Percentiles rank a stretch among this genome's conserved stretches.
phyloP scores from a whole-genome alignment of 2,113 vertebrate species.

The Colius striatus region DNA sequence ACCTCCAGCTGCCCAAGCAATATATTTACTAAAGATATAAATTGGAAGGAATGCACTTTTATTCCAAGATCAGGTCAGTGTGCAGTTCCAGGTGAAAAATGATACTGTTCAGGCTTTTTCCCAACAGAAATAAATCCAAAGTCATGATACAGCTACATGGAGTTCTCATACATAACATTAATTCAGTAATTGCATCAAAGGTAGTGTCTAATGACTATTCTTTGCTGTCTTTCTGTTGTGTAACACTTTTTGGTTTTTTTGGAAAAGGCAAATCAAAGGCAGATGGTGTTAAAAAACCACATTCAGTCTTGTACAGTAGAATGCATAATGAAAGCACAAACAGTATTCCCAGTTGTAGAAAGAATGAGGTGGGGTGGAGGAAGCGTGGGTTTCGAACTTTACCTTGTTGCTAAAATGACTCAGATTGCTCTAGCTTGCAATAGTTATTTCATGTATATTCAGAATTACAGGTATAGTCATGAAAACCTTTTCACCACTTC shows the following conservation, averaged over 20 bases:
- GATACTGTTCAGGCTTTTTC: not conserved
- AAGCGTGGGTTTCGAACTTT: not conserved
- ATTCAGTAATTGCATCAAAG: not conserved
- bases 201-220: not conserved
- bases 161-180: not conserved
- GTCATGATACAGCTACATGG: not conserved
- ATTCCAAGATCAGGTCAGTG: not conserved
- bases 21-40: conserved; percentile 17
- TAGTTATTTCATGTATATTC: not conserved
- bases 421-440: not conserved
- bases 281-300: not conserved
- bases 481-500: not conserved
- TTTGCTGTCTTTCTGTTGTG: not conserved
- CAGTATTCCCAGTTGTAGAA: not conserved
- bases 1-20: not conserved
- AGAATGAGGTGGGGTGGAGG: not conserved
- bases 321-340: not conserved
- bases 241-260: not conserved
- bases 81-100: not conserved
- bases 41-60: not conserved
- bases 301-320: not conserved
- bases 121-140: not conserved
- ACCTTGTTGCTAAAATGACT: not conserved
- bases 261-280: not conserved
- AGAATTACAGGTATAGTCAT: not conserved